Evolutionary conservation across 2,888 invertebrate species (phyloP), one percentile per base, ranked within the genome.

Genomic region (Cetonia aurata): DNA sequence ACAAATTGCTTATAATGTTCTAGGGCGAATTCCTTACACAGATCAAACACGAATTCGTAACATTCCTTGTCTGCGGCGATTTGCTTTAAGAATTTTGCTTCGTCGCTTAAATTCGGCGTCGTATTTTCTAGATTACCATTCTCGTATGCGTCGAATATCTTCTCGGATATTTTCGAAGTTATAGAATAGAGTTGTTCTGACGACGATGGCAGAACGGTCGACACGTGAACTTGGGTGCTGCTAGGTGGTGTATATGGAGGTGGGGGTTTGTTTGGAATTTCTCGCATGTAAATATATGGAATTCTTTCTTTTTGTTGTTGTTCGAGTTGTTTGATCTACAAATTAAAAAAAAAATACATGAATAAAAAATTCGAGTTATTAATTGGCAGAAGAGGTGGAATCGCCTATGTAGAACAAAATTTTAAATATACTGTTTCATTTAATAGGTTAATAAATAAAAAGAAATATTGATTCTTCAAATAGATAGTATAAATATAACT

Each of bases 191-290:
- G 79, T 76, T 88, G 86, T 17, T 86, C 85, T 48, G 83, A 79
- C 25, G 83, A 84, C 0, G 84, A 80, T 0, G 88, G 87, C 12
- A 87, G 79, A 17, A 86, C 83, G 12, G 50, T 65, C 8, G 8
- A 79, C 79, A 57, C 82, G 79, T 62, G 81, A 77, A 72, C 59
- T 19, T 73, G 68, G 8, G 73, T 70, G 10, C 73, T 66, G 25
- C 72, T 82, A 0, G 91, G 91, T 6, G 92, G 91, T 0, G 90
- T 91, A 82, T 93, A 93, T 0, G 93, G 92, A 0, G 93, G 92
- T 1, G 93, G 92, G 9, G 92, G 91, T 79, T 92, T 92, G 80
- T 92, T 91, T 4, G 92, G 92, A 73, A 92, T 91, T 82, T 91
- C 91, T 56, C 92, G 83, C 52, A 89, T 85, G 80, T 86, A 91